Percentiles rank a stretch among this genome's conserved stretches.
Evolutionary conservation across 2,888 invertebrate genomes (phyloP).

Genomic region (Chirona hameri): DNA sequence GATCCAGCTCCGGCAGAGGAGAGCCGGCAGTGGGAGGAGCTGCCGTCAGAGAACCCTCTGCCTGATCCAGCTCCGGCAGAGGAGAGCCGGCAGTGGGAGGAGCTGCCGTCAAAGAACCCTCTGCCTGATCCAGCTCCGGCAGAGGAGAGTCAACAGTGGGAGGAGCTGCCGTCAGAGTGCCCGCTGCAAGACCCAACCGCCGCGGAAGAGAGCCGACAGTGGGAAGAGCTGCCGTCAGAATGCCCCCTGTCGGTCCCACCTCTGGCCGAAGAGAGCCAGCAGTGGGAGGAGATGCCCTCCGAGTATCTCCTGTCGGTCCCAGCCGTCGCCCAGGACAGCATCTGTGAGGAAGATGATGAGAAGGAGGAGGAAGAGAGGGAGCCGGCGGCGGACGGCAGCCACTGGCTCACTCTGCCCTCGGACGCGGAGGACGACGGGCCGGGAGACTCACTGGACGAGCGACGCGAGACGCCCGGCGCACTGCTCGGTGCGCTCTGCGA

Average conservation of each 20-base stretch:
- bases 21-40: not conserved
- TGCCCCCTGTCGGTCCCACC: not conserved
- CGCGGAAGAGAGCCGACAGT: not conserved
- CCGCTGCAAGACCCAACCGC: not conserved
- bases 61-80: conserved; percentile 44
- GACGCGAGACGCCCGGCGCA: conserved; percentile 31
- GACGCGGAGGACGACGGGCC: conserved; percentile 35
- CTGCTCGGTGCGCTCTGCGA: conserved; percentile 37
- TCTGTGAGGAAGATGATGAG: too few species aligned
- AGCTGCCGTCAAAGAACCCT: conserved; percentile 29
- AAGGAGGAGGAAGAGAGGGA: too few species aligned
- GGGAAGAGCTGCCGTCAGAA: not conserved
- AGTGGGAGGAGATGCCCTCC: not conserved
- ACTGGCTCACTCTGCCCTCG: conserved; percentile 27
- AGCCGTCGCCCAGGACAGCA: too few species aligned
- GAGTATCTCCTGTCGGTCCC: too few species aligned
- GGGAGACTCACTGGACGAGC: conserved; percentile 36
- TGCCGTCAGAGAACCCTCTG: not conserved
- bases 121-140: not conserved
- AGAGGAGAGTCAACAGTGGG: not conserved
- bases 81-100: conserved; percentile 53
- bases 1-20: conserved; percentile 47
- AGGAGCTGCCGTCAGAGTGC: not conserved
- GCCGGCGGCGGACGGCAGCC: not conserved
- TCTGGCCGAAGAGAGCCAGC: not conserved